Evolutionary conservation across 2,797 vertebrate species (phyloP).

Genomic region (Acropternis orthonyx): DNA sequence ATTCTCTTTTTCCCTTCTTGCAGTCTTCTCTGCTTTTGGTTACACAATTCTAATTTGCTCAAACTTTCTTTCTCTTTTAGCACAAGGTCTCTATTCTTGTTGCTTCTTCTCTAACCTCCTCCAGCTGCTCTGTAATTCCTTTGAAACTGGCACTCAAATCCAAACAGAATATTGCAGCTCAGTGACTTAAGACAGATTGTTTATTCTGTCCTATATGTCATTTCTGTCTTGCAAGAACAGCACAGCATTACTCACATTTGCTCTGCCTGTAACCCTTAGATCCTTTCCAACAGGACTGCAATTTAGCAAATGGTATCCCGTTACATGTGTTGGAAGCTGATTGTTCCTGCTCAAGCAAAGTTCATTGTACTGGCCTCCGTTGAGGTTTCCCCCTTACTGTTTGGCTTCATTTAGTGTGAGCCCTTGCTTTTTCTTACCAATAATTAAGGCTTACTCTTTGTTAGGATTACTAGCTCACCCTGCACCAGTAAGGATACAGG

Average conservation of each 20-base stretch:
- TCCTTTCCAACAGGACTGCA: neutral
- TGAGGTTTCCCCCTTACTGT: neutral
- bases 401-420: neutral
- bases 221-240: neutral
- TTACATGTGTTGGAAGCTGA: neutral
- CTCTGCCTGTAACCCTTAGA: neutral
- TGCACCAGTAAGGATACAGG: neutral
- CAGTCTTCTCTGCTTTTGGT: neutral
- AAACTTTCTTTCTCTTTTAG: neutral
- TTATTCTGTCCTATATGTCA: neutral
- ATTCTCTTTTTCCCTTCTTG: neutral
- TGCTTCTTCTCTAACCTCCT: neutral
- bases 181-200: neutral
- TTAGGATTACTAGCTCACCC: neutral
- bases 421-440: neutral
- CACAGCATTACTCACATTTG: neutral
- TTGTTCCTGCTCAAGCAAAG: neutral
- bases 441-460: neutral
- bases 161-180: neutral
- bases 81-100: neutral
- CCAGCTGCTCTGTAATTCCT: accelerated
- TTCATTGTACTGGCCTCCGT: neutral
- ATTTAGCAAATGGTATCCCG: neutral
- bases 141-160: neutral
- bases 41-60: neutral